These are phyloP conservation scores for Platycheirus albimanus DNA, from an alignment of 2,888 invertebrate genomes.

Conservation along the genomic window DNA sequence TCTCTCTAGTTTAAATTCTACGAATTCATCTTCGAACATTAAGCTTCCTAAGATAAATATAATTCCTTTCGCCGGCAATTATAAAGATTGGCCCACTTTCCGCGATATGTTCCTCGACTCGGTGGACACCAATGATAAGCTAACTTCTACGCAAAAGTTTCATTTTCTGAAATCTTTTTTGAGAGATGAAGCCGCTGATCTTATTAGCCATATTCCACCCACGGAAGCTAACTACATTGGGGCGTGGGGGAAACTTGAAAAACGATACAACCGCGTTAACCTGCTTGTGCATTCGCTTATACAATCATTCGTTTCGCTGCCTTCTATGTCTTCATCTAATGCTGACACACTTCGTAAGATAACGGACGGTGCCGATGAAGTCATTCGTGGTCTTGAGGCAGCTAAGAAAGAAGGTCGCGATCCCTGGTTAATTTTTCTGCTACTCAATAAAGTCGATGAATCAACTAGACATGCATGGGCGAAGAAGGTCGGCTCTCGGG, in stretches of 20 bases:
- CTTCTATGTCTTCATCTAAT: background rate
- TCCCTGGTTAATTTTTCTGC: too few species aligned
- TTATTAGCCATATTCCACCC: constrained; percentile 55
- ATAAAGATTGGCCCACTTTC: constrained; percentile 29
- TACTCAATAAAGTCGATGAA: too few species aligned
- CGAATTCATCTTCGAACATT: too few species aligned
- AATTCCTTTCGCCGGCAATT: background rate
- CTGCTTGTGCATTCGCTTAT: background rate
- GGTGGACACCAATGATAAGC: too few species aligned
- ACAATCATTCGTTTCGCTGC: background rate
- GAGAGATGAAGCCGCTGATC: constrained; percentile 53
- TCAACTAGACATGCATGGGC: too few species aligned
- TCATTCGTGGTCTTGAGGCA: constrained; percentile 1
- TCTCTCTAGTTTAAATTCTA: too few species aligned
- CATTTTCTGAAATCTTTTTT: constrained; percentile 5
- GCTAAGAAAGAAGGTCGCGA: background rate
- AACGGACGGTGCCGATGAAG: background rate
- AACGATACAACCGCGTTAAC: background rate
- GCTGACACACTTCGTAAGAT: background rate
- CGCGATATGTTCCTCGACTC: constrained; percentile 4
- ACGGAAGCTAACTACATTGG: constrained; percentile 43
- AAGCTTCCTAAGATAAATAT: too few species aligned
- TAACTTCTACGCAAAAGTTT: constrained; percentile 12
- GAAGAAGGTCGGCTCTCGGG: background rate
- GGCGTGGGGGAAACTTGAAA: background rate